Base-by-base conservation (phyloP, 1,140 invertebrate genomes). In the Hyposmocoma kahamanoa region DNA sequence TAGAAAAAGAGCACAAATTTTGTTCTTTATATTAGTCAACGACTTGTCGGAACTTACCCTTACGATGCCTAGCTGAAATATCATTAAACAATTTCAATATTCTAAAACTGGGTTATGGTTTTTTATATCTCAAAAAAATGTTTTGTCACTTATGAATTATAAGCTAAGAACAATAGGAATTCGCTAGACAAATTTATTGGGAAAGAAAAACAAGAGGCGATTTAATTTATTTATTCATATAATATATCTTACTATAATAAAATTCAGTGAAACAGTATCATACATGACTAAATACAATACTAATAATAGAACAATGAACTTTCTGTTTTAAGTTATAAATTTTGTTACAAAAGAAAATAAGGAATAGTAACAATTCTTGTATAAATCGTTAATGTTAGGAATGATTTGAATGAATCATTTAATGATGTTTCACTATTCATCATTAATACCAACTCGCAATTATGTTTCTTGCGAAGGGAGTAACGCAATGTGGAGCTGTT, bases 261-360 rank as follows among this genome's bases (percentile, higher is more conserved):
- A 84, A 77, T 82, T 84, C 69, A 75, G 67, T 66, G 71, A 77
- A 84, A 82, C 74, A 76, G 69, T 84, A 82, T 84, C 63, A 82
- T 84, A 84, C 78, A 84, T 71, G 69, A 81, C 81, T 82, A 82
- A 84, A 84, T 82, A 82, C 77, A 84, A 76, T 79, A 72, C 73
- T 79, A 82, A 67, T 74, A 76, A 72, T 72, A 76, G 50, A 78
- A 78, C 70, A 72, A 73, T 76, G 50, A 70, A 67, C 56, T 60
- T 63, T 65, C 52, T 66, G 62, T 61, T 69, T 59, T 59, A 66
- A 56, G 49, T 70, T 62, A 62, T 64, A 64, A 65, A 54, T 59
- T 36, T 54, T 65, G 54, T 63, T 72, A 62, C 53, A 51, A 70
- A 76, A 67, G 55, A 69, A 71, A 28, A 53, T 59, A 67, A 61